These are phyloP conservation scores for Gryllus longicercus DNA, from an alignment of 2,888 invertebrate genomes.

Conservation along the genomic window DNA sequence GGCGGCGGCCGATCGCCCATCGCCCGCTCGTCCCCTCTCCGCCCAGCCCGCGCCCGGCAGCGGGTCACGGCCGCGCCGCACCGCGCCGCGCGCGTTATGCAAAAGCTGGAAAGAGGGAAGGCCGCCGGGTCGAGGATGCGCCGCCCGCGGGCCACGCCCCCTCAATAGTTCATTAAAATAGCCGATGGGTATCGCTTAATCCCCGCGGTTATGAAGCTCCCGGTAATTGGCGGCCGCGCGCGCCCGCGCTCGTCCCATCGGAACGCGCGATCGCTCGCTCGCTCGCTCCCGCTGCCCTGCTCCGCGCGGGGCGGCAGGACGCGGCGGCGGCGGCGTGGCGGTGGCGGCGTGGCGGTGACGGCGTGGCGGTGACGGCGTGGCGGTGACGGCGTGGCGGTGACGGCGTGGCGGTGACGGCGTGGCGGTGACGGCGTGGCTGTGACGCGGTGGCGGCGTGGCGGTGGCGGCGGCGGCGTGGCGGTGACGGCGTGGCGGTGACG, in stretches of 20 bases:
- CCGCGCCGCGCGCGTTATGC: no score
- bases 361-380: neutral
- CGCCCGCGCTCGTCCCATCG: neutral
- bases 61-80: neutral
- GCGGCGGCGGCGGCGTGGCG: neutral
- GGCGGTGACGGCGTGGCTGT: no score
- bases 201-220: neutral
- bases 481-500: no score
- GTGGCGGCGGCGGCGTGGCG: no score
- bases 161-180: slow-evolving; percentile 1
- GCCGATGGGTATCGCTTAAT: slow-evolving; percentile 3
- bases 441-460: no score
- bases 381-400: no score
- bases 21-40: no score
- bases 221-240: neutral
- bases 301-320: neutral
- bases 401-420: no score
- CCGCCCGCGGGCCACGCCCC: neutral
- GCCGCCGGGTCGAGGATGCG: slow-evolving; percentile 17
- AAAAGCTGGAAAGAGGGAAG: slow-evolving; percentile 5
- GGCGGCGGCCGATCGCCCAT: no score
- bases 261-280: neutral
- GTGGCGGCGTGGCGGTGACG: neutral
- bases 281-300: neutral
- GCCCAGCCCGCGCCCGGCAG: no score